Evolutionary conservation across 2,797 vertebrate genomes (phyloP).

Genomic region (Mormyrops boulengeri): DNA sequence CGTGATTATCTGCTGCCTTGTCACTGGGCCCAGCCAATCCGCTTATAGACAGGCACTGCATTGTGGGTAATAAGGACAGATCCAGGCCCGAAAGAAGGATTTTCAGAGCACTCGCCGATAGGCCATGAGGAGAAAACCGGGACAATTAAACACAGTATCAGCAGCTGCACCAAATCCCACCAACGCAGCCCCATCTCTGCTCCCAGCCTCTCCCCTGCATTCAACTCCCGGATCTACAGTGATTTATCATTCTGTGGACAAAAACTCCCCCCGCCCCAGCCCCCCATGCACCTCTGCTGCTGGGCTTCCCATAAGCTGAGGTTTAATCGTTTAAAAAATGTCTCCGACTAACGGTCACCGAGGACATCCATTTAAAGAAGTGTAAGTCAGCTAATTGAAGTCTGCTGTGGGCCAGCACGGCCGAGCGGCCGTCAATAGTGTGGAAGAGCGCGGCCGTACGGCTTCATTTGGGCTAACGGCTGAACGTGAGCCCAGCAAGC

Average conservation of each 20-base stretch:
- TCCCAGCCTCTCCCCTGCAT: slow-evolving; percentile 4
- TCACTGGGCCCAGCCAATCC: not conserved
- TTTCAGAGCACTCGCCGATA: not conserved
- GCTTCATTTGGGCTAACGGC: slow-evolving; percentile 49
- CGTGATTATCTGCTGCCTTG: not conserved
- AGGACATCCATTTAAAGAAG: slow-evolving; percentile 45
- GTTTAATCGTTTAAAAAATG: slow-evolving; percentile 49
- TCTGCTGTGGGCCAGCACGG: slow-evolving; percentile 42
- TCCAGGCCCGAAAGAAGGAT: not conserved
- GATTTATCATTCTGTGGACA: slow-evolving; percentile 39
- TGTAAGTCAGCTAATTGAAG: slow-evolving; percentile 52
- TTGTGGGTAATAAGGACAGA: not conserved
- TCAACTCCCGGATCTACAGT: slow-evolving; percentile 33
- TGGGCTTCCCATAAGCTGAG: slow-evolving; percentile 30
- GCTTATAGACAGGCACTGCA: not conserved
- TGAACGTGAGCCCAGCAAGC: slow-evolving; percentile 31
- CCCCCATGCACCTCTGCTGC: not conserved
- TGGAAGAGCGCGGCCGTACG: slow-evolving; percentile 45
- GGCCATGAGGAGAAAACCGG: not conserved
- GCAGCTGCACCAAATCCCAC: not conserved
- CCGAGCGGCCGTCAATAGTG: slow-evolving; percentile 40
- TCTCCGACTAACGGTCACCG: slow-evolving; percentile 47
- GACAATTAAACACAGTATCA: not conserved
- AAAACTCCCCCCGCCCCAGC: slow-evolving; percentile 30
- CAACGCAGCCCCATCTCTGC: not conserved